Base-by-base conservation (phyloP, 1,140 invertebrate genomes). In the Drosophila asahinai region DNA sequence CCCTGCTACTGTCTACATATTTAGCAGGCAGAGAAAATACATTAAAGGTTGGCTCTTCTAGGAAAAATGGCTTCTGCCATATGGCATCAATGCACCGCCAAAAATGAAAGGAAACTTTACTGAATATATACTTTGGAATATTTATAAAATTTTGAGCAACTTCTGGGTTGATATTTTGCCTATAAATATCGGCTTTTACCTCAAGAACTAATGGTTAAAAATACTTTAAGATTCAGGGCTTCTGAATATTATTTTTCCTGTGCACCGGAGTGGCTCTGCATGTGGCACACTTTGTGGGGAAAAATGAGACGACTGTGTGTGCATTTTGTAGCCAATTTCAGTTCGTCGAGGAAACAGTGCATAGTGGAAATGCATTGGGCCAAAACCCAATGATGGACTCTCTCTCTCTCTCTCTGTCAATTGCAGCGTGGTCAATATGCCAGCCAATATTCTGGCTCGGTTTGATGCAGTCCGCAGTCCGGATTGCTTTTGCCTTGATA, bases 271-370 rank as follows among this genome's bases (percentile, higher is more conserved):
- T 14, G 25, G 22, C 15, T 14, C 42, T 60, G 66, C 66, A 71
- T 52, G 54, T 73, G 70, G 38, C 65, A 73, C n/a, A 43, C 38
- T 73, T 71, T 73, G n/a, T 48, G 67, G 5, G 47, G 40, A 38
- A 45, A 45, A 43, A 47, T 38, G 38, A 11, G 40, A 30, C 9
- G 33, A 30, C 62, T 54, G 36, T 14, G 36, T 40, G 54, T 57
- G 63, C 63, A 63, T 63, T 40, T 63, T 63, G 63, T 45, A 63
- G 60, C 58, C 58, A 66, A 42, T 63, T 65, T 62, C 57, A 62
- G 58, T 65, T 42, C 27, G 62, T 22, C 30, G 38, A 40, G 59
- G 59, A 66, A 59, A 66, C 17, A 45, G 42, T 60, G 36, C n/a
- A 40, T 8, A 60, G 19, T 61, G 59, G 30, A 47, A 49, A 27